These are phyloP conservation scores for Onthophagus taurus DNA, from an alignment of 1,140 invertebrate species.

Conservation along the genomic window DNA sequence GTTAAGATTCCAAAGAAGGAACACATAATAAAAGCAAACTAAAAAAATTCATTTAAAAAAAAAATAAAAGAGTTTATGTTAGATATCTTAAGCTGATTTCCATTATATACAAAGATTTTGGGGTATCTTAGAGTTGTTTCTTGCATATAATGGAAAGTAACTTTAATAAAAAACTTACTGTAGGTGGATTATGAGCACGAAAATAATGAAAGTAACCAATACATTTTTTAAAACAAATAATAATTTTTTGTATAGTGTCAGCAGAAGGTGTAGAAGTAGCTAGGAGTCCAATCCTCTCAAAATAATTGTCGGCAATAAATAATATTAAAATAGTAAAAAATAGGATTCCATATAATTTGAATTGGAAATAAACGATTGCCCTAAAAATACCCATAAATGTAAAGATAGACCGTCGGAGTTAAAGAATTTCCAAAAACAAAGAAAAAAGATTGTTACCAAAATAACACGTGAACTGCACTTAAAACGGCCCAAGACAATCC, in stretches of 20 bases:
- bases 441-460: constrained; percentile 17
- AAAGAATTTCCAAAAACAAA: constrained; percentile 13
- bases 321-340: constrained; percentile 12
- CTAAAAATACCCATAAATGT: constrained; percentile 19
- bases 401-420: not conserved
- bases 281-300: constrained; percentile 11
- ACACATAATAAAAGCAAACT: constrained; percentile 22
- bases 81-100: not conserved
- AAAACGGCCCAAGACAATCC: constrained; percentile 7
- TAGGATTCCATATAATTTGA: constrained; percentile 20
- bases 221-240: constrained; percentile 1
- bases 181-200: constrained; percentile 19
- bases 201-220: constrained; percentile 14
- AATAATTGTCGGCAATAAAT: constrained; percentile 18
- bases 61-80: constrained; percentile 8
- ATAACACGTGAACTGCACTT: constrained; percentile 15
- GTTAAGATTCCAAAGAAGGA: constrained; percentile 17
- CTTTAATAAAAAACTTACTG: constrained; percentile 13
- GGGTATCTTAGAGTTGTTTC: no score
- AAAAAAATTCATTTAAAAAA: no score
- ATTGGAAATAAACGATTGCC: constrained; percentile 19
- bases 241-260: constrained; percentile 14
- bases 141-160: no score
- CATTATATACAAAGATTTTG: not conserved
- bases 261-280: constrained; percentile 4